Evolutionary conservation across 2,113 vertebrate genomes (phyloP).

Genomic region (Psittacula cyanocephala): DNA sequence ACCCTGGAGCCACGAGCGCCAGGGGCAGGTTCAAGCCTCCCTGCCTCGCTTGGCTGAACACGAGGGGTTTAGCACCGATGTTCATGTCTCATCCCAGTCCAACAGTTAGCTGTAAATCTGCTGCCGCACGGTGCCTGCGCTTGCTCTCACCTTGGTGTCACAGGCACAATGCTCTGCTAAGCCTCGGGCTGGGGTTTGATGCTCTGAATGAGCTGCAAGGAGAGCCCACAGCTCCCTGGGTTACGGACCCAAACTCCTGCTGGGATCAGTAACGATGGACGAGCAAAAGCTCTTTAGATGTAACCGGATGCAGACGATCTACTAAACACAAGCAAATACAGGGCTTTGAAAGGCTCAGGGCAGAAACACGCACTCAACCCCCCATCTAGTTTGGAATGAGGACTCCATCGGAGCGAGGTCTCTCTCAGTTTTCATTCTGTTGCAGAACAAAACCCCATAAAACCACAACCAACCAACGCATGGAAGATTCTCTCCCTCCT

Average conservation of each 20-base stretch:
- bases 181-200: not conserved
- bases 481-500: rapidly evolving
- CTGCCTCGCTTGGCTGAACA: not conserved
- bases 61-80: not conserved
- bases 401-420: rapidly evolving
- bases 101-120: slow-evolving; percentile 74
- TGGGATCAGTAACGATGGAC: not conserved
- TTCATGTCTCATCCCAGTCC: slow-evolving; percentile 5
- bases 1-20: rapidly evolving
- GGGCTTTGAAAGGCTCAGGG: not conserved
- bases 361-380: not conserved
- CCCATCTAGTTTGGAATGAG: rapidly evolving
- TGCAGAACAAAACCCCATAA: not conserved
- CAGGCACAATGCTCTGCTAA: not conserved
- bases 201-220: not conserved
- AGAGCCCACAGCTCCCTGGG: not conserved
- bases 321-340: rapidly evolving
- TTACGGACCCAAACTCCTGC: not conserved
- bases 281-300: not conserved
- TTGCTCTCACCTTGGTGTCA: not conserved
- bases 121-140: not conserved
- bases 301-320: not conserved
- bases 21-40: not conserved
- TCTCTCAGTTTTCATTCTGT: not conserved
- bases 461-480: rapidly evolving